phyloP scores from a whole-genome alignment of 1,140 invertebrate genomes.

The Brachionus manjavacas region DNA sequence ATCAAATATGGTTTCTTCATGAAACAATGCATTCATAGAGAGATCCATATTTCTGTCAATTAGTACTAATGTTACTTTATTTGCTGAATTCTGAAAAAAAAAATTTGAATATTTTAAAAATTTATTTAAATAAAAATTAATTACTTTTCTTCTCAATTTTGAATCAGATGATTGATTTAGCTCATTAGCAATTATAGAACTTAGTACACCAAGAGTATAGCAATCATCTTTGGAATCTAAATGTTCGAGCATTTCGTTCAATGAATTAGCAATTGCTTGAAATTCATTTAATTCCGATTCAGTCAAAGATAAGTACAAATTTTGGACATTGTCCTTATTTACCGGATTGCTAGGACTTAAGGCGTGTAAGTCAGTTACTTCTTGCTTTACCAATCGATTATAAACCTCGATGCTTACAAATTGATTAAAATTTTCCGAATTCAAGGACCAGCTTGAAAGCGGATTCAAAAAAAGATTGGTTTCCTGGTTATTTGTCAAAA shows the following conservation, averaged over 20 bases:
- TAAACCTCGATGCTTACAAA: constrained; percentile 4
- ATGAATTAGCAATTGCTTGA: not conserved
- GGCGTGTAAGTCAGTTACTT: not conserved
- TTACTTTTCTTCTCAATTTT: constrained; percentile 26
- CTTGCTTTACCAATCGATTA: constrained; percentile 9
- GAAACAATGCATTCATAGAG: not conserved
- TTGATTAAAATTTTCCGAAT: not conserved
- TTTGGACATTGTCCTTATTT: not conserved
- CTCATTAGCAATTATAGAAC: constrained; percentile 16
- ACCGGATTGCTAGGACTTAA: not conserved
- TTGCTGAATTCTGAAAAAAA: constrained; percentile 23
- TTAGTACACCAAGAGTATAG: constrained; percentile 13
- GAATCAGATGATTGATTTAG: not conserved
- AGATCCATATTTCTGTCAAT: constrained; percentile 33
- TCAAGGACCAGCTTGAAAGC: constrained; percentile 5
- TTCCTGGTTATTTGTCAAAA: not conserved
- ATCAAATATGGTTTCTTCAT: constrained; percentile 31
- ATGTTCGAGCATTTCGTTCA: constrained; percentile 35
- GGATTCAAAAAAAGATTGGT: constrained; percentile 26
- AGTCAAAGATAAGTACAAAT: not conserved
- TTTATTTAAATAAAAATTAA: not conserved
- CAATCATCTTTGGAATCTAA: constrained; percentile 41
- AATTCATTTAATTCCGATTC: not conserved
- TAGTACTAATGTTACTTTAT: constrained; percentile 10
- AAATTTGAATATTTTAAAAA: too few relatives aligned